Base-by-base conservation (phyloP, 2,888 invertebrate genomes). In the Clepsis dumicolana region DNA sequence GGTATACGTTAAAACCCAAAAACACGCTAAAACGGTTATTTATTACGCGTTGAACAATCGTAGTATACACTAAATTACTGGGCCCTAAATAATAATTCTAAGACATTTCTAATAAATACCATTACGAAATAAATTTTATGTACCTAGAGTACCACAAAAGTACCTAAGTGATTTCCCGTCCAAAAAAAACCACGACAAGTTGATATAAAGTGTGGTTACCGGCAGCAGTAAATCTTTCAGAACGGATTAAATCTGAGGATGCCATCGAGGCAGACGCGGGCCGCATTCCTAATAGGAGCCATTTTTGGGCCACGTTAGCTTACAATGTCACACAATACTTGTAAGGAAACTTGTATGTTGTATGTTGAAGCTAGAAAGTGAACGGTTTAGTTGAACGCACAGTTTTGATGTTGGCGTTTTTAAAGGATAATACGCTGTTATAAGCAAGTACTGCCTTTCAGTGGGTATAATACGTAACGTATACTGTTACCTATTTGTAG, bases 211-310 rank as follows among this genome's bases (percentile, higher is more conserved):
- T 35, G 24, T 35, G 35, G 56, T 35, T 21, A 35, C 35, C 32
- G 24, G 56, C 12, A 12, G 35, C 56, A 56, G 56, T 56, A 56
- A 56, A 56, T 56, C 35, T 35, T 35, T 35, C 32, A 52, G 25
- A 25, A 35, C 35, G 56, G 56, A 56, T 56, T 56, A 56, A 56
- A 56, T 56, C 56, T 56, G 35, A 18, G 32, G 56, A 21, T 35
- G 54, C 54, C 32, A 35, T 32, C 56, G 32, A 35, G 32, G 21
- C 56, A 35, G 56, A 56, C 56, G 56, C 56, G 56, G 14, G 35
- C 35, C 21, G 56, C 35, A 56, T 56, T 10, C 35, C 21, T 56
- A 56, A 56, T 56, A 12, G 1, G 29, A 38, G 35, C 3, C 21
- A 48, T 35, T 56, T 56, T 56, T 21, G 21, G 56, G 24, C 12